Conservation (phyloP, 2,888 invertebrate species). For the Drosophila atroscutellata region DNA sequence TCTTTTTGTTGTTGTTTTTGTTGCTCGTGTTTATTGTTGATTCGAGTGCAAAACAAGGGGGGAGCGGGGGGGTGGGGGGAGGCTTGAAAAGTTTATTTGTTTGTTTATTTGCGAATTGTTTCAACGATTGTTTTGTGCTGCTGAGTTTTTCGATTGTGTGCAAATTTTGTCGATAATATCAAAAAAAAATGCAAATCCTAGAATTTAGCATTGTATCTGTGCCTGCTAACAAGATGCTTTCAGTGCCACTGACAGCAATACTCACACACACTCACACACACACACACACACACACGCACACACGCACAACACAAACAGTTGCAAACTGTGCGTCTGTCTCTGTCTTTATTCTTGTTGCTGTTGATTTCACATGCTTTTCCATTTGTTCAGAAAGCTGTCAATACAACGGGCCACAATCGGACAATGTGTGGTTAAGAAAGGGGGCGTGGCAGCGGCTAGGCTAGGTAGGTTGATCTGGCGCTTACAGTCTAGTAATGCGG, state of each 20-base stretch:
- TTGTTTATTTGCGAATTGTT: constrained; percentile 60
- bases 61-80: neutral
- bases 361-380: constrained; percentile 46
- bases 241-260: constrained; percentile 37
- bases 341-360: constrained; percentile 14
- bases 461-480: constrained; percentile 35
- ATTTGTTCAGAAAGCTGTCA: constrained; percentile 72
- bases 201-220: constrained; percentile 62
- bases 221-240: constrained; percentile 70
- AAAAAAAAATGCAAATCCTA: constrained; percentile 63
- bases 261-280: constrained; percentile 12
- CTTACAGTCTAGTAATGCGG: constrained; percentile 52
- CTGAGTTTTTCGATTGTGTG: constrained; percentile 28
- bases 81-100: constrained; percentile 37
- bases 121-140: constrained; percentile 16
- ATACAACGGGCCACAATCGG: constrained; percentile 41
- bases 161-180: constrained; percentile 51
- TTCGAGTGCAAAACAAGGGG: neutral
- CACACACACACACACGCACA: constrained; percentile 1
- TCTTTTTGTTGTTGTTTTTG: neutral
- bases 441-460: neutral
- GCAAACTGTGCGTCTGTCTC: constrained; percentile 20
- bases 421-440: constrained; percentile 12
- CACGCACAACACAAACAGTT: constrained; percentile 38
- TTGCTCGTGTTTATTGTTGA: neutral